phyloP scores from a whole-genome alignment of 2,888 invertebrate species.

The Subacronicta megacephala region DNA sequence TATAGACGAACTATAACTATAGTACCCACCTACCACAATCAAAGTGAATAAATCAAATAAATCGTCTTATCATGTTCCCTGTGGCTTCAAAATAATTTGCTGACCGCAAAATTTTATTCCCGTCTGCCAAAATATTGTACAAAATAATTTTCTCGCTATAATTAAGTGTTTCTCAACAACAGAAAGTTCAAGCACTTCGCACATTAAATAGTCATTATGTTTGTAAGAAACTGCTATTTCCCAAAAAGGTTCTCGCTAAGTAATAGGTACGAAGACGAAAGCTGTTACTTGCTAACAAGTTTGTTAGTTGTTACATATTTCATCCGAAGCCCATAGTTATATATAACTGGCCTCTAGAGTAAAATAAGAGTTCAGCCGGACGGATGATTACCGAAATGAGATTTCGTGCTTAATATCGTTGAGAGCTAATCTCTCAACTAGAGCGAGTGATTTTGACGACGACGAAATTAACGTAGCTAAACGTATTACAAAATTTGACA shows the following conservation, averaged over 20 bases:
- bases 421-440: slow-evolving; percentile 25
- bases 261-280: slow-evolving; percentile 6
- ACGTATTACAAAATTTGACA: slow-evolving; percentile 29
- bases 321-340: slow-evolving; percentile 24
- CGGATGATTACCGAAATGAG: slow-evolving; percentile 44
- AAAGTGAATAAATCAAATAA: no score
- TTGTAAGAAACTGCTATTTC: slow-evolving; percentile 11
- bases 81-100: no score
- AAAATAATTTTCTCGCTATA: not conserved
- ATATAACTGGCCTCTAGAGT: slow-evolving; percentile 34
- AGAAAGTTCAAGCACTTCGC: not conserved
- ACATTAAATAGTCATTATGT: slow-evolving; percentile 19
- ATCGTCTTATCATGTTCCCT: no score
- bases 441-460: slow-evolving; percentile 26
- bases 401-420: slow-evolving; percentile 42
- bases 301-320: slow-evolving; percentile 36
- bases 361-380: slow-evolving; percentile 25
- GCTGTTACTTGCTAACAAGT: slow-evolving; percentile 12
- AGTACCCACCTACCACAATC: no score
- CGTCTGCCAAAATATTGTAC: no score
- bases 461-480: slow-evolving; percentile 18
- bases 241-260: slow-evolving; percentile 10
- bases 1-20: no score
- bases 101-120: no score
- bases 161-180: no score